These are phyloP conservation scores for Pionites leucogaster DNA, from an alignment of 2,113 vertebrate species.

Conservation along the genomic window DNA sequence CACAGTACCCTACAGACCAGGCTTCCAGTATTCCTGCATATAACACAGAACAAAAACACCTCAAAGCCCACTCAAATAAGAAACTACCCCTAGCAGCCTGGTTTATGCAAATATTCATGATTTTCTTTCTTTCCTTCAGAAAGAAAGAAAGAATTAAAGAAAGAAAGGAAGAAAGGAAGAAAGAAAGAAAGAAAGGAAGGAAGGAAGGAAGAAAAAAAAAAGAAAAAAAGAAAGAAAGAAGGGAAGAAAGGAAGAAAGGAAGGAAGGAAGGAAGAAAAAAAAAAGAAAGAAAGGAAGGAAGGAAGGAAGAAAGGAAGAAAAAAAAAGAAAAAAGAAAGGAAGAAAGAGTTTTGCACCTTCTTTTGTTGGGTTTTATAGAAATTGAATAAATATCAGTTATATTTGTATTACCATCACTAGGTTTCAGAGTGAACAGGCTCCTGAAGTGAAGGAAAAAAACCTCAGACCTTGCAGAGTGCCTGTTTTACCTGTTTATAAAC, in stretches of 20 bases:
- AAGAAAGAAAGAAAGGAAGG: no score
- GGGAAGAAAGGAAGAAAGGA: no score
- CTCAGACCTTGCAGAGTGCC: not conserved
- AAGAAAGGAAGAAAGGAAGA: no score
- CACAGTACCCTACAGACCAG: not conserved
- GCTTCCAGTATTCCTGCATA: not conserved
- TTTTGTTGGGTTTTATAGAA: not conserved
- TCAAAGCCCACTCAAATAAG: not conserved
- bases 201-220: no score
- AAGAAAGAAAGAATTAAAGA: no score
- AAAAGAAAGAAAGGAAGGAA: no score
- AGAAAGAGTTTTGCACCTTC: not conserved
- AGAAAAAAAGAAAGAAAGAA: no score
- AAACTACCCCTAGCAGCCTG: not conserved
- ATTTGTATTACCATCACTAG: not conserved
- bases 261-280: no score
- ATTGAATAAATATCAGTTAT: not conserved
- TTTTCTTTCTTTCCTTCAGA: not conserved
- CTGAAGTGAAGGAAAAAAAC: not conserved
- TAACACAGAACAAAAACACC: not conserved
- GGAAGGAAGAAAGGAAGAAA: no score
- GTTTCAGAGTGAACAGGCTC: not conserved
- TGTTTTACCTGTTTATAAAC: not conserved
- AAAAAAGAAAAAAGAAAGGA: no score
- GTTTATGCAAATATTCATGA: not conserved